Base-by-base conservation (phyloP, 2,888 invertebrate species). In the Hypolimnas misippus region DNA sequence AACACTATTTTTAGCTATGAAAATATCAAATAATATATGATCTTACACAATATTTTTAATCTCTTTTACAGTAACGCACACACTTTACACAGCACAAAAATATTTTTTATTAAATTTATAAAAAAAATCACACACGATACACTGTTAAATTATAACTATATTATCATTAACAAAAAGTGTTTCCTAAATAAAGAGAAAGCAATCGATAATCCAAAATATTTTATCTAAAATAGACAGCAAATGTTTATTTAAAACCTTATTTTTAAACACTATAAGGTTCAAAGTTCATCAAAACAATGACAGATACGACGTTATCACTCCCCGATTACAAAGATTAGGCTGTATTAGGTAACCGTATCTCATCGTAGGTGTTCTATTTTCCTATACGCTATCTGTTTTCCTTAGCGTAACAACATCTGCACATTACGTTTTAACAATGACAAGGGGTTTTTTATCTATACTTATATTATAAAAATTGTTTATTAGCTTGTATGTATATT, bases 251-350 rank as follows among this genome's bases (percentile, higher is more conserved):
- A 40, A 25, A 33, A 46, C 58, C 49, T 59, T 65, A 53, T 17
- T 25, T 8, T 6, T 4, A 6, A 2, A 35, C 12, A n/a, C 3
- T 25, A 57, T 42, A 63, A 29, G 17, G 31, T 60, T n/a, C 25
- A 63, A 51, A 57, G 12, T 62, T 50, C 33, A 52, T 42, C 16
- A 33, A 29, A 54, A 8, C 33, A 5, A 49, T 4, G 14, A n/a
- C 19, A 63, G 7, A 38, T 46, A 65, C 55, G 55, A 40, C 60
- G 55, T 65, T 75, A 76, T 76, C 77, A 65, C 19, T 67, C 71
- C 73, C 71, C 70, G 77, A 77, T 76, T 72, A 73, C 68, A 68
- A 42, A 62, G 65, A 74, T 75, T 74, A 73, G 57, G 70, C 72
- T 70, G 71, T 71, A 72, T 74, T 73, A 70, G 66, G 71, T 70